A percentile compares a stretch with the other conserved stretches of the same genome.
Evolutionary conservation across 2,113 vertebrate species (phyloP).

Genomic region (Notarius lentiginosus): DNA sequence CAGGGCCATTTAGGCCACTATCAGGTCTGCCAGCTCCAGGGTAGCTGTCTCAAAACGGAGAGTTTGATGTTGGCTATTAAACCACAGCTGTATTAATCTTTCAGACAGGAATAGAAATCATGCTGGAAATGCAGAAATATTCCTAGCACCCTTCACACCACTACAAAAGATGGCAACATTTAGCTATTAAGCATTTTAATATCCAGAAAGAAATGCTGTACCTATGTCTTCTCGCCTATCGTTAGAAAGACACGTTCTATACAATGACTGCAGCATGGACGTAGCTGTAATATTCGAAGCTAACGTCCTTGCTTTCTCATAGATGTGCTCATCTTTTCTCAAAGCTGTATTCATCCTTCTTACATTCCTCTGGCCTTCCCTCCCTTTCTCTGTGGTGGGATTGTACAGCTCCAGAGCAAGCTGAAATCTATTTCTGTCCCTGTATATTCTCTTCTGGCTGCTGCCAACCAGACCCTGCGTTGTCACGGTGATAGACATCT

Average conservation of each 20-base stretch:
- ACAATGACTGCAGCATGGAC: background rate
- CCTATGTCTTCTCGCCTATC: background rate
- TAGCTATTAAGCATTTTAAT: background rate
- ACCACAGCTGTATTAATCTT: conserved; percentile 4
- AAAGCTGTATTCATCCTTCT: conserved; percentile 46
- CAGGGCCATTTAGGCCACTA: conserved; percentile 28
- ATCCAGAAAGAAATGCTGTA: background rate
- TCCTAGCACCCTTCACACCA: background rate
- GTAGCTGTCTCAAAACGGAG: conserved; percentile 14
- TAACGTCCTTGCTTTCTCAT: conserved; percentile 46
- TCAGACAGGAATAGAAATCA: conserved; percentile 14
- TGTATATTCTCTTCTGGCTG: conserved; percentile 49
- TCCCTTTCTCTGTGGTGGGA: conserved; percentile 51
- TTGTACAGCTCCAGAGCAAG: conserved; percentile 46
- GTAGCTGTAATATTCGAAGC: conserved; percentile 40
- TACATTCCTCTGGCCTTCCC: conserved; percentile 47
- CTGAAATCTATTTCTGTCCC: conserved; percentile 50
- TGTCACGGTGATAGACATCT: conserved; percentile 58
- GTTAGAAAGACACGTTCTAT: conserved; percentile 14
- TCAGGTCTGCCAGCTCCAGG: conserved; percentile 27
- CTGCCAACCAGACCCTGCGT: conserved; percentile 46
- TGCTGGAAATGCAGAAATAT: conserved; percentile 18
- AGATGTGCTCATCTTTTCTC: conserved; percentile 37
- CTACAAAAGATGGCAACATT: background rate
- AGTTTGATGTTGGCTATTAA: conserved; percentile 28